These are phyloP conservation scores for Chionomys nivalis DNA, from an alignment of 2,113 vertebrate genomes.

Conservation along the genomic window DNA sequence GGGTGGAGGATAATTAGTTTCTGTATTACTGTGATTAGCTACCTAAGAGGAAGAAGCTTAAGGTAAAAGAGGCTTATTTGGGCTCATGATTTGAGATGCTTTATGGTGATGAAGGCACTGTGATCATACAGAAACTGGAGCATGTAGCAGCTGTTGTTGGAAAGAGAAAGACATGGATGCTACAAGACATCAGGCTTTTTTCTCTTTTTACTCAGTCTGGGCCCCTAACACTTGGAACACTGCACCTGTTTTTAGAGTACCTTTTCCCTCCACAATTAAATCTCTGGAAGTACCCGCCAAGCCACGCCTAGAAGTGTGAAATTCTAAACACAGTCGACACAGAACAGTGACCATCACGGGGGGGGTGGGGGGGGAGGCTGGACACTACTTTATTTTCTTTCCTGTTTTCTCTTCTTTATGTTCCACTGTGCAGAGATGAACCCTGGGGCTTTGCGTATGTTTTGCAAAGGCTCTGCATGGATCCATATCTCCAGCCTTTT, in stretches of 20 bases:
- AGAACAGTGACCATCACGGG: not conserved
- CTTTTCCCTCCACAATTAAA: not conserved
- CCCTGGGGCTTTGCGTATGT: not conserved
- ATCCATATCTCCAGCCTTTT: not conserved
- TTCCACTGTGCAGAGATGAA: not conserved
- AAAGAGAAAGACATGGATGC: not conserved
- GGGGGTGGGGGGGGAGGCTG: accelerated
- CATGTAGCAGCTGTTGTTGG: not conserved
- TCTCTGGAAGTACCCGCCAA: not conserved
- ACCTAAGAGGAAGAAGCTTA: not conserved
- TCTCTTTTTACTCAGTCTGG: not conserved
- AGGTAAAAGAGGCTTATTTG: not conserved
- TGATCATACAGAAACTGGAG: not conserved
- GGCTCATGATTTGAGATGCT: not conserved
- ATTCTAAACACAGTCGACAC: not conserved
- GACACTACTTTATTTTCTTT: not conserved
- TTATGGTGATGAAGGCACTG: not conserved
- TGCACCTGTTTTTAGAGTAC: not conserved
- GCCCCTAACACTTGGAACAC: not conserved
- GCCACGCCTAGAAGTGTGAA: not conserved
- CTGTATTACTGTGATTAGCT: not conserved
- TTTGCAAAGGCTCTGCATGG: not conserved
- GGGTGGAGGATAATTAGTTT: not conserved
- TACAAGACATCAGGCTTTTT: not conserved
- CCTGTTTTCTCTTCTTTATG: not conserved